Conservation (phyloP, 2,797 vertebrate genomes). For the Orestias chungarensis region DNA sequence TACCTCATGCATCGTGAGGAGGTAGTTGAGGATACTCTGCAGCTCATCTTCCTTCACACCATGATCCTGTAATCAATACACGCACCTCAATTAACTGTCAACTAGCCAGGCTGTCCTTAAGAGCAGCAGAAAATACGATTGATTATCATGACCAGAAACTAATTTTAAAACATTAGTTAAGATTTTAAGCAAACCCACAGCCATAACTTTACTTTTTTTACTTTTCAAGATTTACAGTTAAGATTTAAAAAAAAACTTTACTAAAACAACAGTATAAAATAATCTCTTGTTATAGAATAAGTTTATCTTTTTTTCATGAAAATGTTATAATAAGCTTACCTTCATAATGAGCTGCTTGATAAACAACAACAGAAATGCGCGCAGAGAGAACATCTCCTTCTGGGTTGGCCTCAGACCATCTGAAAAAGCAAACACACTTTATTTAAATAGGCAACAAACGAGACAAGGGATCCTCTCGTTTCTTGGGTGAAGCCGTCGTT, state of each 20-base stretch:
- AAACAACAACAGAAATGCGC: constrained; percentile 94
- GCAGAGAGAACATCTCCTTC: constrained; percentile 90
- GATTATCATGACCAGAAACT: not conserved
- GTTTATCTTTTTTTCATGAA: not conserved
- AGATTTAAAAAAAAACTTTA: not conserved
- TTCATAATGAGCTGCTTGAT: constrained; percentile 98
- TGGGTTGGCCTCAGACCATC: constrained; percentile 93
- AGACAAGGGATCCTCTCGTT: not conserved
- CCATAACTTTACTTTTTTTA: not conserved
- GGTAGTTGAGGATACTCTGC: constrained; percentile 96
- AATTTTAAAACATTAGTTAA: not conserved
- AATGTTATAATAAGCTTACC: constrained; percentile 69
- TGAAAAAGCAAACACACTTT: constrained; percentile 55
- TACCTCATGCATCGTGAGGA: constrained; percentile 98
- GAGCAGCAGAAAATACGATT: not conserved
- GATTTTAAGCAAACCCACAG: not conserved
- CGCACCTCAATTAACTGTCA: not conserved
- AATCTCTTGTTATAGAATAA: not conserved
- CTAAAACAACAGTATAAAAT: not conserved
- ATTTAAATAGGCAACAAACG: not conserved
- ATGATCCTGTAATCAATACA: constrained; percentile 81
- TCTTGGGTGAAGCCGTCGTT: too few relatives aligned
- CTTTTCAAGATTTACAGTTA: not conserved
- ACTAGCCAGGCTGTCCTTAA: not conserved
- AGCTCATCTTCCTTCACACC: constrained; percentile 97